These are phyloP conservation scores for Myxocyprinus asiaticus DNA, from an alignment of 2,113 vertebrate species.

Conservation along the genomic window DNA sequence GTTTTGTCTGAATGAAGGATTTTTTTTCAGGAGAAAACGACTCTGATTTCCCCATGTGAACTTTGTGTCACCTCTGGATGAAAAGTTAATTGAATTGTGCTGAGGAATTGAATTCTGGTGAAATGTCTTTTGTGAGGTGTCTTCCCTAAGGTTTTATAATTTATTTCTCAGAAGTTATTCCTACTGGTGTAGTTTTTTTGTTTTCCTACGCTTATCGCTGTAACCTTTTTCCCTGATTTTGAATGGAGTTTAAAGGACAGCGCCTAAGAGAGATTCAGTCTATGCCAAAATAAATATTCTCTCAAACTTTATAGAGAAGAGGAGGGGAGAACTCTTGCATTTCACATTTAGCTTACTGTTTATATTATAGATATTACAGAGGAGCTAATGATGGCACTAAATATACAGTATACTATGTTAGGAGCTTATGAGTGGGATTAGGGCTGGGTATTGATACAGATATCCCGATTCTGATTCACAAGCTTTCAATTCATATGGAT, in stretches of 20 bases:
- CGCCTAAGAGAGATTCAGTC: conserved; percentile 44
- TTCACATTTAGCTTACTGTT: conserved; percentile 12
- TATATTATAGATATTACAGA: not conserved
- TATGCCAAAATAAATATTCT: conserved; percentile 15
- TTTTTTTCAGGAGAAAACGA: conserved; percentile 42
- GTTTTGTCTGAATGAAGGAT: conserved; percentile 48
- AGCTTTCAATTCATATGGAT: no score
- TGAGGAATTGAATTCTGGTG: conserved; percentile 60
- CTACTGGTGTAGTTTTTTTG: conserved; percentile 59
- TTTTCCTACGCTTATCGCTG: conserved; percentile 55
- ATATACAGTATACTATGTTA: not conserved
- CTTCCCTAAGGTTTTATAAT: conserved; percentile 56
- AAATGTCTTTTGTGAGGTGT: conserved; percentile 60
- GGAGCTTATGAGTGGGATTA: not conserved
- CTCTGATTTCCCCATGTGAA: conserved; percentile 65
- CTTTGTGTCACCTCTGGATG: conserved; percentile 45
- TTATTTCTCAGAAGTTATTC: conserved; percentile 66
- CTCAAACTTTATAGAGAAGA: not conserved
- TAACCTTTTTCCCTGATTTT: conserved; percentile 44
- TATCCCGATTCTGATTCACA: no score
- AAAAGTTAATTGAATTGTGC: conserved; percentile 70
- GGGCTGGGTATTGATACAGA: no score
- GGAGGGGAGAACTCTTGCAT: not conserved
- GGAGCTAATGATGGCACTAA: conserved; percentile 10
- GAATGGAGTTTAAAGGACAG: conserved; percentile 54